Conservation (phyloP, 1,140 invertebrate species). For the Frieseomelitta varia region DNA sequence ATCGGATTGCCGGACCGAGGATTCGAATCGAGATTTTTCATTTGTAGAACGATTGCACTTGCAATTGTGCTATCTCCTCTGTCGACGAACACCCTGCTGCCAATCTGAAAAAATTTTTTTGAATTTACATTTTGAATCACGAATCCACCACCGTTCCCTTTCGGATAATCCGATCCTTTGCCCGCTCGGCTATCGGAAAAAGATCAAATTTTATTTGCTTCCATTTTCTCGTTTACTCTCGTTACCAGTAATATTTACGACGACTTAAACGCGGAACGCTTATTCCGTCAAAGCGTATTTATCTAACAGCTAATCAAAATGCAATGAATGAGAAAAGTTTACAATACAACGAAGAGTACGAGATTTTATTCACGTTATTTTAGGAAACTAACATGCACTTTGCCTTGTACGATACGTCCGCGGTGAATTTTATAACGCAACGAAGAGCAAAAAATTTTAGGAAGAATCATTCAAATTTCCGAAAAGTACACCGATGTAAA, state of each 20-base stretch:
- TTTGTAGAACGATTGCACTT: not conserved
- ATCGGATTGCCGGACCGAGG: not conserved
- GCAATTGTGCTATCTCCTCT: not conserved
- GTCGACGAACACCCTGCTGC: not conserved
- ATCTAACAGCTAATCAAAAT: too few relatives aligned
- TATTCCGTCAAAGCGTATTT: too few relatives aligned
- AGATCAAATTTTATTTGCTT: not conserved
- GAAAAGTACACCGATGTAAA: not conserved
- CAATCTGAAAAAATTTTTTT: not conserved
- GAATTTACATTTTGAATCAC: conserved; percentile 1
- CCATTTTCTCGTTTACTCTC: too few relatives aligned
- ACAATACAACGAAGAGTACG: too few relatives aligned
- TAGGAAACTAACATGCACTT: too few relatives aligned
- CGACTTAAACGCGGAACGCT: not conserved
- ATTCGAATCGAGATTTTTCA: conserved; percentile 14
- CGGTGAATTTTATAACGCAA: too few relatives aligned
- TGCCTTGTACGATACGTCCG: too few relatives aligned
- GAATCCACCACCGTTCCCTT: not conserved
- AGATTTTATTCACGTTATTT: too few relatives aligned
- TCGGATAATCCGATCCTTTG: not conserved
- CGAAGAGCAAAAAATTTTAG: too few relatives aligned
- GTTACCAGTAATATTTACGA: not conserved
- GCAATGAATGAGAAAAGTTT: too few relatives aligned
- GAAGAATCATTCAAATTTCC: not conserved
- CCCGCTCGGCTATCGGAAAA: not conserved